Evolutionary conservation across 2,888 invertebrate species (phyloP).

Genomic region (Leptodirus hochenwartii): DNA sequence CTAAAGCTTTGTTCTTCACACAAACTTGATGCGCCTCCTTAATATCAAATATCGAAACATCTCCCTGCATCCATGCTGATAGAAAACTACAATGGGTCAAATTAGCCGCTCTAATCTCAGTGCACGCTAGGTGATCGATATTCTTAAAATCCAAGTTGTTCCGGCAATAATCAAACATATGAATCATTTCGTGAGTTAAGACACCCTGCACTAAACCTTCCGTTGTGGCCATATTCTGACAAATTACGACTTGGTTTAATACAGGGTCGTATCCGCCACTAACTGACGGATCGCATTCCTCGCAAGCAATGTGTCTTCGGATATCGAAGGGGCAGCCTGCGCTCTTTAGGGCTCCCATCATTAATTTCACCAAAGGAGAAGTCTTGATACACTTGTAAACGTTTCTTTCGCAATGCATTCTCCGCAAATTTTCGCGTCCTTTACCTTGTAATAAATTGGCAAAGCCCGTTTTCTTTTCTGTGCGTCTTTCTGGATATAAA

Average conservation of each 20-base stretch:
- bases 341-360: conserved; percentile 67
- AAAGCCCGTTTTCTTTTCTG: conserved; percentile 41
- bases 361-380: conserved; percentile 65
- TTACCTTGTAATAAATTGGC: conserved; percentile 36
- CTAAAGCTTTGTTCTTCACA: conserved; percentile 73
- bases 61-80: conserved; percentile 61
- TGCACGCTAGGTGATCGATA: conserved; percentile 83
- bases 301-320: conserved; percentile 79
- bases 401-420: conserved; percentile 62
- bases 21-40: conserved; percentile 71
- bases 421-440: conserved; percentile 50
- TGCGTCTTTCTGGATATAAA: conserved; percentile 66
- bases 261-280: conserved; percentile 84
- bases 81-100: conserved; percentile 80
- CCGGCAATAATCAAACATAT: conserved; percentile 89
- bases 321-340: conserved; percentile 71
- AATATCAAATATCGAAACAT: conserved; percentile 52
- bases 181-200: conserved; percentile 82
- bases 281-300: conserved; percentile 66
- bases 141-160: conserved; percentile 79
- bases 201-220: conserved; percentile 61
- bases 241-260: conserved; percentile 76
- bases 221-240: conserved; percentile 62
- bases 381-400: conserved; percentile 56
- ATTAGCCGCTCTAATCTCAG: conserved; percentile 89